Evolutionary conservation across 2,797 vertebrate species (phyloP), one percentile per base, ranked within the genome.

Genomic region (Selene dorsalis): DNA sequence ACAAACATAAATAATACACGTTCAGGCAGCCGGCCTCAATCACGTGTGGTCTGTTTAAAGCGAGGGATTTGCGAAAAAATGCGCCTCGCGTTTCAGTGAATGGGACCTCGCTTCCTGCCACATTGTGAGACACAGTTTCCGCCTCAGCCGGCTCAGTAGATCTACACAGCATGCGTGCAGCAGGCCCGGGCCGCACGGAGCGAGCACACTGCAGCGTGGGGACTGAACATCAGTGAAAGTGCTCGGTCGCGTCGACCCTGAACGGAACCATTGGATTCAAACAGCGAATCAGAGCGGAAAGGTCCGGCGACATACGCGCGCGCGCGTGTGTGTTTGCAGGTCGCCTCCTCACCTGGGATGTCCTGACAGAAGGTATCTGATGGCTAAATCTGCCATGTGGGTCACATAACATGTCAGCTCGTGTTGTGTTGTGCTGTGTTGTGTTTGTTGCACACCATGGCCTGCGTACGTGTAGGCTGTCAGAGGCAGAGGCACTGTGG

Each of bases 61-160:
- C 66, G 16, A 76, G 32, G 86, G 22, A 69, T 84, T 75, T 84
- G 81, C 84, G 0, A 79, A 48, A 85, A 57, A 79, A 1, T 73
- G 84, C 67, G 3, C n/a, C 63, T 0, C 61, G 6, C 0, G 7
- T 53, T 9, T 9, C 0, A 2, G 0, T 26, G 28, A 79, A 50
- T 0, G 20, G 28, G 3, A 16, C 2, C 10, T 9, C 20, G 68
- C 88, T 92, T 93, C 90, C 92, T 90, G 93, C 84, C 75, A 91
- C 11, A 92, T 90, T 12, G 79, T 90, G 89, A 78, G 50, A 30
- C 55, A 0, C 30, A 6, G 18, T 41, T 87, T 87, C 86, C 82
- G 77, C 62, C 1, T 14, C 0, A 24, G 38, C 62, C 58, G 45
- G 69, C 6, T 6, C 0, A 32, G 6, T 4, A 56, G 81, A 85